phyloP scores from a whole-genome alignment of 2,113 vertebrate species.

The Aphyosemion australe region DNA sequence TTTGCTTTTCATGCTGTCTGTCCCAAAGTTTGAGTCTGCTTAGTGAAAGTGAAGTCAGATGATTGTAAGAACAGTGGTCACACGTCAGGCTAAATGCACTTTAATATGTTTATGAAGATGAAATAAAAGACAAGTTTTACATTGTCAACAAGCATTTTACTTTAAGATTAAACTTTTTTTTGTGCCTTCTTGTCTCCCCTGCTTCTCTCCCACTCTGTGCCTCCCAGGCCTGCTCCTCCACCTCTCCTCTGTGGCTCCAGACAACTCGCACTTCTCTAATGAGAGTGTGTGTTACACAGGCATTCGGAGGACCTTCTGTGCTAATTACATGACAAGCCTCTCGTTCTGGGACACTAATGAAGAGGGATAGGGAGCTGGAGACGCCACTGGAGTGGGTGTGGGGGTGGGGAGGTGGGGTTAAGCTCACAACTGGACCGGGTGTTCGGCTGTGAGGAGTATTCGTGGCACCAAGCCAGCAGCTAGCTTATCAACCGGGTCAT shows the following conservation, averaged over 20 bases:
- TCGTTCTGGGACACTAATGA: constrained; percentile 76
- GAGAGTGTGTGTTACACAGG: constrained; percentile 64
- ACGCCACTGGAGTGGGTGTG: constrained; percentile 56
- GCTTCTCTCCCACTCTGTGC: constrained; percentile 2
- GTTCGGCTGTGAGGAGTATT: constrained; percentile 35
- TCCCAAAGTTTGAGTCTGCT: not conserved
- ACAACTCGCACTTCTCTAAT: constrained; percentile 61
- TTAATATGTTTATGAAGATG: constrained; percentile 11
- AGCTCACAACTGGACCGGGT: constrained; percentile 45
- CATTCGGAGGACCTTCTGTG: constrained; percentile 65
- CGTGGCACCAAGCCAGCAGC: constrained; percentile 58
- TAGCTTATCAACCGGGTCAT: constrained; percentile 65
- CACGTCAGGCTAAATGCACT: not conserved
- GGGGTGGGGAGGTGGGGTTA: constrained; percentile 21
- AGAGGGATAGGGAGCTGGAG: constrained; percentile 65
- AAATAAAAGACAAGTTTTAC: constrained; percentile 3
- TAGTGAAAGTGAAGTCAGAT: constrained; percentile 12
- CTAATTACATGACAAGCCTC: constrained; percentile 79
- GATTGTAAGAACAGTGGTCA: not conserved
- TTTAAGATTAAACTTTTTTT: too few species aligned
- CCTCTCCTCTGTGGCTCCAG: constrained; percentile 26
- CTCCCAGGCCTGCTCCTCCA: not conserved
- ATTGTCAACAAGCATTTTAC: constrained; percentile 6
- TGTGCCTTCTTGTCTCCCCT: constrained; percentile 9
- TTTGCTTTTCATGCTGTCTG: not conserved